Evolutionary conservation across 1,140 invertebrate species (phyloP).

Genomic region (Uloborus diversus): DNA sequence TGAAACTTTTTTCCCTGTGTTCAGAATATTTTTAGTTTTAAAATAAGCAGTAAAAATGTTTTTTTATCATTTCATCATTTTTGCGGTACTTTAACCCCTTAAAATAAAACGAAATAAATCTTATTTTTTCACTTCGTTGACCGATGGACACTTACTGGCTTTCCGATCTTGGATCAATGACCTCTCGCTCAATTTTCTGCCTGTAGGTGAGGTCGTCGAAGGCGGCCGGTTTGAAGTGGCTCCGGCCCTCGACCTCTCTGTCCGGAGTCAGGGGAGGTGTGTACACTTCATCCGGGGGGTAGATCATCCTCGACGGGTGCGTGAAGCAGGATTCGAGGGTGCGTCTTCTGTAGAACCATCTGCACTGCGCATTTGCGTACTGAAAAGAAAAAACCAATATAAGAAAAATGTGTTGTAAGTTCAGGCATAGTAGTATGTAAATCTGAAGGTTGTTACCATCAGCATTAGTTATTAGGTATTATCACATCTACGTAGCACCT

Average conservation of each 20-base stretch:
- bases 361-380: conserved; percentile 87
- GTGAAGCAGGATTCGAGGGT: conserved; percentile 82
- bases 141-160: conserved; percentile 86
- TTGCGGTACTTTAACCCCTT: no score
- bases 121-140: no score
- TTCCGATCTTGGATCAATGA: conserved; percentile 72
- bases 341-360: conserved; percentile 83
- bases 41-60: no score
- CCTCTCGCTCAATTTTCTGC: conserved; percentile 49
- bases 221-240: conserved; percentile 29
- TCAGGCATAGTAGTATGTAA: no score
- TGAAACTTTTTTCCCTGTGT: no score
- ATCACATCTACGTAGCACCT: no score
- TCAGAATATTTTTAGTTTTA: no score
- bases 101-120: no score
- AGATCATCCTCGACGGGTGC: conserved; percentile 93
- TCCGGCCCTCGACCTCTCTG: conserved; percentile 30
- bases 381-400: background rate
- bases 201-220: conserved; percentile 52
- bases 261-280: conserved; percentile 75
- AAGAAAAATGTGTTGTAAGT: no score
- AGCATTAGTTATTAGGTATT: no score
- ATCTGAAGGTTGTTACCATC: no score
- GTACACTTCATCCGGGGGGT: conserved; percentile 82
- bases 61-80: no score